Conservation (phyloP, 2,888 invertebrate species). For the Ptychoptera contaminata region DNA sequence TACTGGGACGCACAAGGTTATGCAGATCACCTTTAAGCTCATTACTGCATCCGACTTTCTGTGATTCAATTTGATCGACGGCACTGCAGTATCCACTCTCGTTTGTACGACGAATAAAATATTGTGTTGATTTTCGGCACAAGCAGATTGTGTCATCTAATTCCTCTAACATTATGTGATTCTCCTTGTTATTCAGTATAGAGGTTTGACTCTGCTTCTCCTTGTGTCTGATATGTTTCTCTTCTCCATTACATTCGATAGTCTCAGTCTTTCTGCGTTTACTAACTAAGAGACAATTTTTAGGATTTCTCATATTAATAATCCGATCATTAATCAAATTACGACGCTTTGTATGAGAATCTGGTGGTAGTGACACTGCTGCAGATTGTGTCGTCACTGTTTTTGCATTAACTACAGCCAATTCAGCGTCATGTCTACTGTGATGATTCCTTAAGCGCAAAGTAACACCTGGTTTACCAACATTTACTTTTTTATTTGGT, state of each 20-base stretch:
- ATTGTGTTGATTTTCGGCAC: slow-evolving; percentile 35
- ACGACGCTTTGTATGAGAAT: background rate
- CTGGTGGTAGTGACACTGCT: background rate
- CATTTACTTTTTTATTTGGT: slow-evolving; percentile 21
- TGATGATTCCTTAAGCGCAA: slow-evolving; percentile 19
- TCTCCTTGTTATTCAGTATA: background rate
- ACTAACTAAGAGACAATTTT: no score
- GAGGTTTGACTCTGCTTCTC: background rate
- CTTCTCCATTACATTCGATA: no score
- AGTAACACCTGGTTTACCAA: slow-evolving; percentile 27
- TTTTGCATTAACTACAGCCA: background rate
- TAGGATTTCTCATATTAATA: background rate
- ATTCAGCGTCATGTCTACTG: background rate
- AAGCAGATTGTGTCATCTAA: slow-evolving; percentile 27
- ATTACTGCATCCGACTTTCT: slow-evolving; percentile 69
- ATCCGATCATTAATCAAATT: background rate
- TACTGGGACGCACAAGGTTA: slow-evolving; percentile 51
- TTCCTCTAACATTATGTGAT: slow-evolving; percentile 1
- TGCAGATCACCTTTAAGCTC: slow-evolving; percentile 38
- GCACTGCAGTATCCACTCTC: slow-evolving; percentile 57
- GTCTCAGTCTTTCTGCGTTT: no score
- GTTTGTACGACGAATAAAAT: slow-evolving; percentile 35
- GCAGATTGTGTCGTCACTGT: background rate
- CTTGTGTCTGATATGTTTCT: no score
- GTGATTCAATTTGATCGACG: slow-evolving; percentile 56